Base-by-base conservation (phyloP, 2,888 invertebrate genomes). In the Sphaeridia pumilis region DNA sequence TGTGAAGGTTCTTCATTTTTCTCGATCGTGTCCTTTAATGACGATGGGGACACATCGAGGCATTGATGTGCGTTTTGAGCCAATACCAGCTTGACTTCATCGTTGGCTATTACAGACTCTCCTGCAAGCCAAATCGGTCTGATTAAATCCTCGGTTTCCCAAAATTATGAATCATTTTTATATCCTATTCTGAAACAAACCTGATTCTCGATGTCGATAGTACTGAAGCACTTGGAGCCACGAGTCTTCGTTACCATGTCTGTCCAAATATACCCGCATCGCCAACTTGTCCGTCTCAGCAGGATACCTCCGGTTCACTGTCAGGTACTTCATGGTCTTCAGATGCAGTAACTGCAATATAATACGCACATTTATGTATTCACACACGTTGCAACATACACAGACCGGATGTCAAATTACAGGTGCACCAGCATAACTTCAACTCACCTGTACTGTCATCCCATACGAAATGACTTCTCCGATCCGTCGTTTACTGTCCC, bases 191-290 rank as follows among this genome's bases (percentile, higher is more conserved):
- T n/a, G n/a, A n/a, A n/a, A n/a, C 42, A 31, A 24, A 61, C 98
- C 98, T 52, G 84, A 82, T 3, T 90, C 82, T 56, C 98, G 80
- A 34, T 89, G 77, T 71, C 98, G 98, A 73, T 97, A 99, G 72
- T 93, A 98, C 2, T 97, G 95, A 74, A 90, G 82, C 63, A 98
- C 92, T 70, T 94, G 93, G 71, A 98, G 92, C 98, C 98, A 99
- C 10, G 95, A 97, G 38, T 98, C 97, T 71, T 99, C 98, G 71
- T 97, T 98, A 14, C 98, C 98, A 68, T 92, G 87, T 24, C 88
- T 84, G 73, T 99, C 98, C 64, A 98, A 74, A 67, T 89, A 88
- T 1, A 98, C 95, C 54, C 95, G 79, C 94, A 98, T 97, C 2
- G 98, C 97, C 74, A 97, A 95, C 70, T 97, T 93, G 73, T 98